Conservation (phyloP, 2,888 invertebrate genomes). For the Synergus itoensis region DNA sequence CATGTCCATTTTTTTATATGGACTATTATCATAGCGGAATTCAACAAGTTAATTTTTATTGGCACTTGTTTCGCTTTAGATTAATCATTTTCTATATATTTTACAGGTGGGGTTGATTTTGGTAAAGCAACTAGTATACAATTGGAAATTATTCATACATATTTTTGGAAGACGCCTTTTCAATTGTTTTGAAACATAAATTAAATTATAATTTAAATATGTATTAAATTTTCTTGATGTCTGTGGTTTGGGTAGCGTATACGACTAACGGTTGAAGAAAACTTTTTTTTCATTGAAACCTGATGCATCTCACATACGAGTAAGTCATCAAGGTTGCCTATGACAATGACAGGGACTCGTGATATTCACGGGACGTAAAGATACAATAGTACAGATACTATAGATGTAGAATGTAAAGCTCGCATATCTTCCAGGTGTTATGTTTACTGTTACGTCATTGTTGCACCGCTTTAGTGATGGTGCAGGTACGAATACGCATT, state of each 20-base stretch:
- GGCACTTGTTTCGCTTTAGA: not conserved
- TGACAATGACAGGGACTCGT: conserved; percentile 6
- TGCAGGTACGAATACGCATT: conserved; percentile 56
- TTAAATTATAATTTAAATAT: conserved; percentile 9
- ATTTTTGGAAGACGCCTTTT: not conserved
- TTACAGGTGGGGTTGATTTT: not conserved
- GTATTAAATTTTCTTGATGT: not conserved
- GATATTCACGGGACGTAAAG: conserved; percentile 5
- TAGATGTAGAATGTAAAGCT: not conserved
- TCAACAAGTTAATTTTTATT: not conserved
- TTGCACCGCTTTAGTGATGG: conserved; percentile 47
- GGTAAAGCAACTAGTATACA: not conserved
- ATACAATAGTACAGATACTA: not conserved
- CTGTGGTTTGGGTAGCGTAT: not conserved
- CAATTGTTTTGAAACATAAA: not conserved
- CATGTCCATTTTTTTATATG: not conserved
- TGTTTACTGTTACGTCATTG: conserved; percentile 73
- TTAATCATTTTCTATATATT: not conserved
- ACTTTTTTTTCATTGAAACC: conserved; percentile 19
- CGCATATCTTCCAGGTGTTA: conserved; percentile 45
- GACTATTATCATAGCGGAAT: not conserved
- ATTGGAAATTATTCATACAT: not conserved
- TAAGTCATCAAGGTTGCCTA: conserved; percentile 22
- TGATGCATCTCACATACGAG: conserved; percentile 28
- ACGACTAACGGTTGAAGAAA: conserved; percentile 2